Evolutionary conservation across 2,888 invertebrate genomes (phyloP), one percentile per base, ranked within the genome.

Genomic region (Microctonus hyperodae): DNA sequence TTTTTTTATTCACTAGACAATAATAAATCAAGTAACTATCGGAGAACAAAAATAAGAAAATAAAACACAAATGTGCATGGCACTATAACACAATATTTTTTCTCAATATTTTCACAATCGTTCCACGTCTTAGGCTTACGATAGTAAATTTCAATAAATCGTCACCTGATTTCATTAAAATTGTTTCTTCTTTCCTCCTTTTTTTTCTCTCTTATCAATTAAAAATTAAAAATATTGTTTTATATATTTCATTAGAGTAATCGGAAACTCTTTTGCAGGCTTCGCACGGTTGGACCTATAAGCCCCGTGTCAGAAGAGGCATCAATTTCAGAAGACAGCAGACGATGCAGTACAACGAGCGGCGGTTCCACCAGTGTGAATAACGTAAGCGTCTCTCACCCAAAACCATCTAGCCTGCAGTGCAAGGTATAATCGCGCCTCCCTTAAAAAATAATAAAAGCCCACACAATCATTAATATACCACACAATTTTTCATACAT

Each of bases 331-430:
- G 78, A 77, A 72, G 75, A 76, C 71, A 76, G 78, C 72, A 71
- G 76, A 69, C 74, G 76, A 65, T 73, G 74, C 73, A 78, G 79
- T 73, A 75, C 70, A 63, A 76, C 77, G 64, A 79, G 78, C 71
- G 74, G 77, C 71, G 74, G 77, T 67, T 79, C 79, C 67, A 76
- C 73, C 75, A 81, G 78, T 72, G 74, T 76, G 74, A 79, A 79
- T 74, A 80, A 80, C 72, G 80, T 80, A 77, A 80, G 79, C 75
- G 74, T 74, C 74, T 73, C 76, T 73, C 76, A 75, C 68, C 74
- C 75, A 67, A 75, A 78, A 75, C 73, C 74, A 71, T 76, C 75
- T 75, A 73, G 72, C 68, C 77, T 77, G 67, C 75, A 72, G 74
- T 74, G 73, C 70, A 78, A 79, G 79, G 79, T 79, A 79, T 66